Conservation (phyloP, 2,797 vertebrate species). For the Melanotaenia boesemani region DNA sequence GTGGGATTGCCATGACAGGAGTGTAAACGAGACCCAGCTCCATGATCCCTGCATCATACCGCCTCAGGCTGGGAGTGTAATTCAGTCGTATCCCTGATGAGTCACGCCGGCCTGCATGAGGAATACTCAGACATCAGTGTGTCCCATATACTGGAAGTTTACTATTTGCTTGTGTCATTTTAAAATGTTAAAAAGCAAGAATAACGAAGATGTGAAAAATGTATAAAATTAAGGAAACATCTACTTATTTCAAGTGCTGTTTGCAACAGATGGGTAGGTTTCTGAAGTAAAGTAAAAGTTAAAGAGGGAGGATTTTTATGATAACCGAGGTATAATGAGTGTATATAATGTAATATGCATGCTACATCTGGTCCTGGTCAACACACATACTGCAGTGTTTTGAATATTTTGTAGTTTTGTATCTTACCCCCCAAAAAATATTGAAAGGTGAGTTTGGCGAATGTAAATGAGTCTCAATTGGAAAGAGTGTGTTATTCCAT, state of each 20-base stretch:
- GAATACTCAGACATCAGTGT: constrained; percentile 8
- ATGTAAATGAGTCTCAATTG: neutral
- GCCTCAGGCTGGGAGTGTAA: constrained; percentile 87
- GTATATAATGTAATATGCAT: neutral
- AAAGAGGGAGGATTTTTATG: neutral
- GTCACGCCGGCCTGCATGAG: constrained; percentile 83
- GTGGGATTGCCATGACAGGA: constrained; percentile 94
- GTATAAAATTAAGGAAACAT: neutral
- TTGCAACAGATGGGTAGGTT: neutral
- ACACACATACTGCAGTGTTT: constrained; percentile 9
- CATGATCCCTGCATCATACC: constrained; percentile 91
- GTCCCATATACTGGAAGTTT: constrained; percentile 1
- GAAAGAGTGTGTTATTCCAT: neutral
- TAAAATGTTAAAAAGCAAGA: constrained; percentile 1
- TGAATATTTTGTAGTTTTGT: neutral
- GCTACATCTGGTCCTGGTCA: constrained; percentile 2
- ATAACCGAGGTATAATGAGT: neutral
- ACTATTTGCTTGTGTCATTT: neutral
- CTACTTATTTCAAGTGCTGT: neutral
- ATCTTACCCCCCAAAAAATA: neutral
- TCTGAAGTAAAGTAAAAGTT: neutral
- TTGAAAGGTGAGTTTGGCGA: neutral
- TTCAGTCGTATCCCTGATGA: constrained; percentile 92
- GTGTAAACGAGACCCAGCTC: constrained; percentile 97
- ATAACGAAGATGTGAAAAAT: neutral